Evolutionary conservation across 2,888 invertebrate species (phyloP).

Genomic region (Sarcophaga caerulescens): DNA sequence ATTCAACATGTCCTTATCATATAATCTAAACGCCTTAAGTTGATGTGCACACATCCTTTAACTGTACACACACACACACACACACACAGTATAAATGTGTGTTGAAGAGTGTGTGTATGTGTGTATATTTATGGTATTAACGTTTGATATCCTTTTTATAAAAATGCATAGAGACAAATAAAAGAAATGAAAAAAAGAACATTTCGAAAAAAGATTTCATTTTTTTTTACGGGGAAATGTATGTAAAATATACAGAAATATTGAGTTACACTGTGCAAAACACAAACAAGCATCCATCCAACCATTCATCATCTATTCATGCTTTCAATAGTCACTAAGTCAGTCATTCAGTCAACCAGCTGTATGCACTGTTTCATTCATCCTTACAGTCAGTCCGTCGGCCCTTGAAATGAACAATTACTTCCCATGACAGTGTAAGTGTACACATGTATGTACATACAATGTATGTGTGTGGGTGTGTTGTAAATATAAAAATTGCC

Average conservation of each 20-base stretch:
- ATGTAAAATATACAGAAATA: slow-evolving; percentile 56
- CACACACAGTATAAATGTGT: neutral
- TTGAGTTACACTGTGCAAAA: slow-evolving; percentile 45
- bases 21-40: slow-evolving; percentile 69
- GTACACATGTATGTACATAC: neutral
- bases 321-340: slow-evolving; percentile 11
- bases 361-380: slow-evolving; percentile 71
- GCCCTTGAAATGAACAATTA: slow-evolving; percentile 69
- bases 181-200: too few species aligned
- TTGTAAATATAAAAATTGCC: slow-evolving; percentile 57
- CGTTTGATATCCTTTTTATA: slow-evolving; percentile 52
- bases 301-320: slow-evolving; percentile 53
- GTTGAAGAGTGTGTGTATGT: neutral
- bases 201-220: too few species aligned
- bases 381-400: slow-evolving; percentile 69
- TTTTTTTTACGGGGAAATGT: neutral
- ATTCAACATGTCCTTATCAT: slow-evolving; percentile 69
- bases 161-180: slow-evolving; percentile 20
- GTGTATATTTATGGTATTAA: slow-evolving; percentile 32
- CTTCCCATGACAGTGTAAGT: slow-evolving; percentile 47
- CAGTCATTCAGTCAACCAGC: slow-evolving; percentile 35
- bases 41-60: slow-evolving; percentile 50
- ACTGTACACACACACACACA: slow-evolving; percentile 5
- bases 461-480: neutral
- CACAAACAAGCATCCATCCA: slow-evolving; percentile 28